A percentile compares a stretch with the other conserved stretches of the same genome.
Evolutionary conservation across 1,140 invertebrate species (phyloP).

Genomic region (Drosophila punjabiensis): DNA sequence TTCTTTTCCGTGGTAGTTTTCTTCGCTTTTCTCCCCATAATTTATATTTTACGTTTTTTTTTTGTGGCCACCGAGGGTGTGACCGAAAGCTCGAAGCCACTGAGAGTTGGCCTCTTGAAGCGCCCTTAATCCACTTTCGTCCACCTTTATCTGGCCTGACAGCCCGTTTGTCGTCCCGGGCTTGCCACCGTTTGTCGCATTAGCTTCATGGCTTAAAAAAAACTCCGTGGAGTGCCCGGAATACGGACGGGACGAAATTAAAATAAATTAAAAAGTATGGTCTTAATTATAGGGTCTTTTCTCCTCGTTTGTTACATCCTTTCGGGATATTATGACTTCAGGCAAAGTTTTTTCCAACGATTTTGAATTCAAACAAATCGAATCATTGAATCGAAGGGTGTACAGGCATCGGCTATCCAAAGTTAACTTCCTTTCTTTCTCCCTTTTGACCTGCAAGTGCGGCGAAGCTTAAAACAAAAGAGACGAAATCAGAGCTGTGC

Average conservation of each 20-base stretch:
- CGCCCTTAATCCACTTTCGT: constrained; percentile 36
- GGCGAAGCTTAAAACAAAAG: constrained; percentile 29
- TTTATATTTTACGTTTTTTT: background rate
- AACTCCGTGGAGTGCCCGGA: constrained; percentile 19
- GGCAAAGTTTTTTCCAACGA: background rate
- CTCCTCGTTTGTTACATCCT: background rate
- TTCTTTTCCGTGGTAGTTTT: background rate
- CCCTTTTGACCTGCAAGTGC: constrained; percentile 33
- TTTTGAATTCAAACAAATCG: background rate
- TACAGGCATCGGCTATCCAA: background rate
- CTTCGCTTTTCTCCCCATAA: background rate
- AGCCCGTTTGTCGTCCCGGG: background rate
- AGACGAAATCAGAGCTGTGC: constrained; percentile 30
- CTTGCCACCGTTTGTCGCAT: constrained; percentile 49
- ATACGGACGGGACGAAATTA: constrained; percentile 29
- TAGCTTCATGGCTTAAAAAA: constrained; percentile 60
- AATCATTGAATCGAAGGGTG: background rate
- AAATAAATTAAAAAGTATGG: constrained; percentile 50
- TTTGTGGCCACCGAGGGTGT: background rate
- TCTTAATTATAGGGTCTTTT: constrained; percentile 63
- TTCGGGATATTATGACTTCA: background rate
- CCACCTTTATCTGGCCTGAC: constrained; percentile 20
- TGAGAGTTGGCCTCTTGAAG: constrained; percentile 19
- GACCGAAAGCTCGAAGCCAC: constrained; percentile 6
- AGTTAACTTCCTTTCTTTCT: background rate